Evolutionary conservation across 2,113 vertebrate genomes (phyloP), one percentile per base, ranked within the genome.

Genomic region (Dascyllus trimaculatus): DNA sequence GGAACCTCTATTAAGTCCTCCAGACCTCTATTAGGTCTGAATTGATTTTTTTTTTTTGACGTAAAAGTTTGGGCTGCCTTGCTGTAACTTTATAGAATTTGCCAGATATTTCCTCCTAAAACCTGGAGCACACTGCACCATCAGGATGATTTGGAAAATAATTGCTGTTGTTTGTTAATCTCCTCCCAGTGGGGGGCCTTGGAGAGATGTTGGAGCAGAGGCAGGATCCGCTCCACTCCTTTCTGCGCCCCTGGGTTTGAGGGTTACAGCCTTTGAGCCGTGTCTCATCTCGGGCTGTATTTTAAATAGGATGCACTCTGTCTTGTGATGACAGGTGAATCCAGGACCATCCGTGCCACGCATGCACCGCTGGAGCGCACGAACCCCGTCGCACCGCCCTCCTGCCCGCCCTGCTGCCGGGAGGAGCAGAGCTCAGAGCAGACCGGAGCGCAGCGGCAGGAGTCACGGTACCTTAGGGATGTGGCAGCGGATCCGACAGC

Each of bases 361-460:
- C 88, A 90, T 53, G 87, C 81, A 86, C 86, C 70, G 87, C 87
- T 72, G 82, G 82, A 87, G 86, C 78, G 86, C 86, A 85, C 86
- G 62, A 68, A 73, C 65, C 57, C 29, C 7, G 59, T 68, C 73
- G 83, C 88, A 45, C 90, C 90, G 87, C 88, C 90, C 90, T 85
- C 84, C 84, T 32, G 53, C 35, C 67, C 77, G 72, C 79, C n/a
- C 68, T 35, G 85, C 82, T 58, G 77, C 89, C 73, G 77, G 56
- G 65, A 49, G 71, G 56, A 81, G 72, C 62, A 22, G 82, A 67
- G 60, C 8, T 11, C 64, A 60, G 63, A 77, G 19, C 46, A 58
- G 51, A 87, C 6, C 58, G 38, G 64, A 72, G 76, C 66, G 72
- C 56, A 40, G 26, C 62, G 35, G 26, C 72, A 5, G 15, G 52